Base-by-base conservation (phyloP, 2,113 vertebrate species). In the Xyliphius kryptos region DNA sequence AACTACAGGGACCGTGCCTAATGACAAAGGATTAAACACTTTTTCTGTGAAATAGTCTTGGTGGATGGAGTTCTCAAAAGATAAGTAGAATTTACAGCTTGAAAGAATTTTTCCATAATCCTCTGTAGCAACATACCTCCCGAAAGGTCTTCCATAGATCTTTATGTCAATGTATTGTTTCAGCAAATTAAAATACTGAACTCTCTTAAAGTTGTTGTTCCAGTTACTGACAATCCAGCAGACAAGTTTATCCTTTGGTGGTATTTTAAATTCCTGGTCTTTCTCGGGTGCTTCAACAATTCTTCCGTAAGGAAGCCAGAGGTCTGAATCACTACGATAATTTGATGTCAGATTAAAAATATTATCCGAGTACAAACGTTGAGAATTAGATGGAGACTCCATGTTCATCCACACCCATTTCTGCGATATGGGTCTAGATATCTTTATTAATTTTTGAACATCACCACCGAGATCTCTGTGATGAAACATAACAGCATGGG, bases 21-120 rank as follows among this genome's bases (percentile, higher is more conserved):
- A 76, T 10, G 72, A 59, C 66, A 93, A 71, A 55, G 89, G 87
- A 40, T 85, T 86, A 58, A 83, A 92, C 61, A 92, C 77, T 81
- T 94, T 94, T 75, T 94, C 91, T 2, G 91, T 91, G 59, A 94
- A 89, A 59, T 91, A 91, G 85, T 92, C 89, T 80, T 84, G 89
- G 68, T 91, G 85, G 63, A 91, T 85, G 36, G 90, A 92, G 64
- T 92, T 92, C 83, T 91, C 89, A 73, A 92, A 92, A 2, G 89
- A 89, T 68, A 92, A 84, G 65, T 91, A 92, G 74, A 92, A 91
- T 77, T 92, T 92, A 66, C 89, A 92, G 4, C 79, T 77, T 48
- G 85, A 82, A 67, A 92, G 83, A 13, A 86, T 86, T 54, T 87
- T 85, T 49, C 85, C 81, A 70, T 90, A 78, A 54, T 87, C 85